Conservation (phyloP, 1,140 invertebrate species). For the Eupristina koningsbergeri region DNA sequence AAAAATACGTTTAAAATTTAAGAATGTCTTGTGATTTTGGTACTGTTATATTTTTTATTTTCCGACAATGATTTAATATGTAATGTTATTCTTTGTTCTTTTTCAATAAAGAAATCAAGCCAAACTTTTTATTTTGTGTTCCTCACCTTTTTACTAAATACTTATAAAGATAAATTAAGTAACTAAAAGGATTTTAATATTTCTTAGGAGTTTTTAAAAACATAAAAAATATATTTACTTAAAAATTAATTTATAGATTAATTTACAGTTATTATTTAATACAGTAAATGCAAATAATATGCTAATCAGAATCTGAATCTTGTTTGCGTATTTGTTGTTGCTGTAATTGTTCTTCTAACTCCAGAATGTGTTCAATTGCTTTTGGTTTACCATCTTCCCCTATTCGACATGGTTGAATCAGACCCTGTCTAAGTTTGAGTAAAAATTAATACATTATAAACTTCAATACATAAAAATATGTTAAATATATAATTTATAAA, state of each 20-base stretch:
- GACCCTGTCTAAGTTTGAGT: constrained; percentile 75
- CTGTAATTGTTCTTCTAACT: constrained; percentile 78
- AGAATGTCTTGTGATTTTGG: constrained; percentile 73
- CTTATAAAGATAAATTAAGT: not conserved
- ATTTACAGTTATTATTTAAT: constrained; percentile 12
- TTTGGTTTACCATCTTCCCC: constrained; percentile 93
- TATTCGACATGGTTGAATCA: constrained; percentile 91
- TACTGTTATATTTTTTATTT: constrained; percentile 74
- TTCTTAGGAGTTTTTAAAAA: not conserved
- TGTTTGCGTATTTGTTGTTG: constrained; percentile 60
- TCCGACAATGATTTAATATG: constrained; percentile 72
- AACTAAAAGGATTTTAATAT: not conserved
- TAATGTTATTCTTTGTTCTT: constrained; percentile 73
- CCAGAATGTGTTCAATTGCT: constrained; percentile 90
- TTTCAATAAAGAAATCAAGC: constrained; percentile 73
- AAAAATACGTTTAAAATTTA: constrained; percentile 69
- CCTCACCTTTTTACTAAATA: not conserved
- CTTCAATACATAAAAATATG: not conserved
- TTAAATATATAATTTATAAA: too few relatives aligned
- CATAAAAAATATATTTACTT: not conserved
- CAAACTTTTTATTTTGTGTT: constrained; percentile 36
- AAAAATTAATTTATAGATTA: constrained; percentile 23
- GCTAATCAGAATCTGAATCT: constrained; percentile 66
- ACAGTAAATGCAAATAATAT: constrained; percentile 1
- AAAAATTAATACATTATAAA: not conserved